phyloP scores from a whole-genome alignment of 1,140 invertebrate species.

The Hycleus phaleratus region DNA sequence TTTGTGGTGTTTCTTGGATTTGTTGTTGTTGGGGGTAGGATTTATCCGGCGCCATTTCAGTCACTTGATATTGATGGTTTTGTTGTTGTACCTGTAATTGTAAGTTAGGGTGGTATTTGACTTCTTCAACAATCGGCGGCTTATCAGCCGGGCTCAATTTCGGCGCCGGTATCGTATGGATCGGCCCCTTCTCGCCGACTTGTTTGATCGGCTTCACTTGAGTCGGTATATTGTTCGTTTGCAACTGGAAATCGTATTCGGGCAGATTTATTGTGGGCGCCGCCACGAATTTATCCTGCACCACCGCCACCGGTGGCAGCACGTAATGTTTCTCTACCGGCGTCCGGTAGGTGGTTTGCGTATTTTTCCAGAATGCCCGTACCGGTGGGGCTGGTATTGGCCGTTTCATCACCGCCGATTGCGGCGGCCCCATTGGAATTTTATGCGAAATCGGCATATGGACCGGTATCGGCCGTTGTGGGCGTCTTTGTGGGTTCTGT shows the following conservation, averaged over 20 bases:
- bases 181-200: conserved; percentile 57
- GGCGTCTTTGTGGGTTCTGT: background rate
- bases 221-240: conserved; percentile 35
- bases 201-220: conserved; percentile 35
- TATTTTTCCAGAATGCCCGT: conserved; percentile 21
- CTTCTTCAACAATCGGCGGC: conserved; percentile 22
- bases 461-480: conserved; percentile 12
- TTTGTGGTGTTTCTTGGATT: background rate
- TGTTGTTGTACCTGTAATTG: conserved; percentile 9
- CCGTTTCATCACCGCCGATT: background rate
- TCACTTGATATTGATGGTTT: conserved; percentile 42
- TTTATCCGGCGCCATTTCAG: conserved; percentile 30
- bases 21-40: conserved; percentile 3
- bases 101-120: conserved; percentile 3
- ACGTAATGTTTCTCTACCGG: conserved; percentile 3
- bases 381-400: conserved; percentile 14
- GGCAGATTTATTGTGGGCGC: conserved; percentile 19
- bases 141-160: conserved; percentile 51
- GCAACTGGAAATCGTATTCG: conserved; percentile 36
- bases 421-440: conserved; percentile 6
- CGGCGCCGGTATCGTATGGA: conserved; percentile 74
- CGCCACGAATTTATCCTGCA: conserved; percentile 3
- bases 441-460: conserved; percentile 13
- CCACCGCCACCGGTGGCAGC: background rate
- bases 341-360: conserved; percentile 7